Conservation (phyloP, 2,113 vertebrate species). For the Rafetus swinhoei region DNA sequence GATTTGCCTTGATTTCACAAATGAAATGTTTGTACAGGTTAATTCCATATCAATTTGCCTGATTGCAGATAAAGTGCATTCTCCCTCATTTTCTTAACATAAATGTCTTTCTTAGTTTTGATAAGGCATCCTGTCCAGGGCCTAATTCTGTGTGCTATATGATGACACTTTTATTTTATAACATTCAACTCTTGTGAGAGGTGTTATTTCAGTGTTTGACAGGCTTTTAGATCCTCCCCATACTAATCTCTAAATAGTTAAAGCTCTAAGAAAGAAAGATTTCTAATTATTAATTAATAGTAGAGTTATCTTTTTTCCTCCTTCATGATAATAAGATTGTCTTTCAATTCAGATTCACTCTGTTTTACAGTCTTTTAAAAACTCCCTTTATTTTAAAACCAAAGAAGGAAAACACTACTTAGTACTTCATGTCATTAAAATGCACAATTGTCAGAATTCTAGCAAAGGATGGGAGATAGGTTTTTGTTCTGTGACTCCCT, state of each 20-base stretch:
- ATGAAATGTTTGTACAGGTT: conserved; percentile 26
- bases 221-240: conserved; percentile 1
- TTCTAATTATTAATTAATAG: neutral
- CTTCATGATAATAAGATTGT: conserved; percentile 29
- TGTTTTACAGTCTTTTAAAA: neutral
- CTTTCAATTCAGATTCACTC: neutral
- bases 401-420: neutral
- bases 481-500: neutral
- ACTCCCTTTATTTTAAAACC: neutral
- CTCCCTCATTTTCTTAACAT: conserved; percentile 39
- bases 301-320: neutral
- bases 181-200: conserved; percentile 3
- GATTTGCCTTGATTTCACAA: conserved; percentile 30
- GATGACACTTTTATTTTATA: conserved; percentile 14
- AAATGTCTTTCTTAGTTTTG: conserved; percentile 56
- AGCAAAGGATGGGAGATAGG: neutral
- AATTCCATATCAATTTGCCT: conserved; percentile 59
- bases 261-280: conserved; percentile 4
- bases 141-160: conserved; percentile 28
- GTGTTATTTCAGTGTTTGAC: conserved; percentile 33
- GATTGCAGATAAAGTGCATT: conserved; percentile 30
- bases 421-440: neutral
- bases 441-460: neutral
- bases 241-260: conserved; percentile 46
- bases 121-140: conserved; percentile 32